Base-by-base conservation (phyloP, 2,113 vertebrate genomes). In the Sterna hirundo region DNA sequence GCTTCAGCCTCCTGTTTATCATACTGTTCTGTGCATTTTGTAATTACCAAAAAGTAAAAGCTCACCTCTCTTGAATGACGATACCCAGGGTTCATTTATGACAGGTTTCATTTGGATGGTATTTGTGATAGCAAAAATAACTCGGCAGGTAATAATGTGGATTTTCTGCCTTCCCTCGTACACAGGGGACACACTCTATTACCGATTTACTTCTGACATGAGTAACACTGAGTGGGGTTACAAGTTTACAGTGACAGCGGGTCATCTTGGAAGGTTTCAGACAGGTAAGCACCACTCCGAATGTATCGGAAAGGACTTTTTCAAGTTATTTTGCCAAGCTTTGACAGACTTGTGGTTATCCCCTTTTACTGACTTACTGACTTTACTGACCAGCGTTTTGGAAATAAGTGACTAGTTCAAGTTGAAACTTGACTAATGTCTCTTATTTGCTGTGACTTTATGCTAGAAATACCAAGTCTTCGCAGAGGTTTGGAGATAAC, bases 161-260 rank as follows among this genome's bases (percentile, higher is more conserved):
- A 2, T 30, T 72, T 71, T 61, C n/a, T 86, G 61, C 57, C 71
- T 78, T 66, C 57, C 60, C 75, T 64, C 26, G 90, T 52, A 92
- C 86, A 1, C 88, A 99, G 99, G 99, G 86, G 99, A 99, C 66
- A 99, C 99, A 0, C 98, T 99, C 23, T 98, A 99, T 96, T 99
- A 99, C 96, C 97, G 98, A 44, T 99, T 99, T 49, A 99, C 99
- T 94, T 99, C 99, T 5, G 99, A 99, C 98, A 99, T 99, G 99
- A 99, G 99, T 97, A 99, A 99, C 98, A 99, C 99, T 0, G 99
- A 99, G 96, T 99, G 99, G 99, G 99, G 99, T 71, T 99, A 99
- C 86, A 99, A 98, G 96, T 99, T 99, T 95, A 99, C 99, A 7
- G 98, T 99, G 55, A 99, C 99, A 2, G 99, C 99, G 10, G 99